Evolutionary conservation across 2,888 invertebrate genomes (phyloP).

Genomic region (Luffia ferchaultella): DNA sequence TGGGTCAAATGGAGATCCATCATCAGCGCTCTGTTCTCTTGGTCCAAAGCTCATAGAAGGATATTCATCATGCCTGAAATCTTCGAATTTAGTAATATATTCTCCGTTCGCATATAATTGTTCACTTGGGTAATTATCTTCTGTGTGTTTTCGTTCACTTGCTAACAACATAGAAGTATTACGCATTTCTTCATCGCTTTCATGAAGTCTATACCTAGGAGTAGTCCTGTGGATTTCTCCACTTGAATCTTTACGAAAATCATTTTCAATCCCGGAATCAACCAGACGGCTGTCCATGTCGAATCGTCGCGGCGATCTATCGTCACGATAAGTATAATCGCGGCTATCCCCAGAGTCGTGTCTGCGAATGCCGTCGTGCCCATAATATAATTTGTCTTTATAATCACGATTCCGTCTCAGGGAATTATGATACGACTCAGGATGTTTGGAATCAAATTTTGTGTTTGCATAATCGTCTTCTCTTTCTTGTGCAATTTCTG

Average conservation of each 20-base stretch:
- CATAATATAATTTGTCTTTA: slow-evolving; percentile 43
- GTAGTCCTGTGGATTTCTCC: slow-evolving; percentile 52
- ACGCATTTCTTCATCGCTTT: slow-evolving; percentile 76
- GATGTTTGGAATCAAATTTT: slow-evolving; percentile 37
- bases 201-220: slow-evolving; percentile 38
- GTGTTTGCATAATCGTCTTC: slow-evolving; percentile 58
- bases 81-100: slow-evolving; percentile 43
- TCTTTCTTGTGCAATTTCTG: slow-evolving; percentile 64
- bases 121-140: slow-evolving; percentile 64
- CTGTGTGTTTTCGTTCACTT: slow-evolving; percentile 78
- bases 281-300: slow-evolving; percentile 70
- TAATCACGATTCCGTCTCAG: slow-evolving; percentile 63
- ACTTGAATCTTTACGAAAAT: slow-evolving; percentile 77
- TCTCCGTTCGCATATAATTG: slow-evolving; percentile 54
- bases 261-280: slow-evolving; percentile 85
- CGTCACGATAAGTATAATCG: slow-evolving; percentile 43
- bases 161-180: slow-evolving; percentile 73
- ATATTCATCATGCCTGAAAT: slow-evolving; percentile 33
- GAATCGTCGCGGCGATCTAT: slow-evolving; percentile 47
- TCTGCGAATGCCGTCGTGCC: slow-evolving; percentile 42
- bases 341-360: slow-evolving; percentile 60
- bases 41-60: slow-evolving; percentile 40
- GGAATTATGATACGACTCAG: slow-evolving; percentile 67
- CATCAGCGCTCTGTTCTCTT: slow-evolving; percentile 69
- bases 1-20: slow-evolving; percentile 72